These are phyloP conservation scores for Empis stercorea DNA, from an alignment of 2,888 invertebrate genomes.

Conservation along the genomic window DNA sequence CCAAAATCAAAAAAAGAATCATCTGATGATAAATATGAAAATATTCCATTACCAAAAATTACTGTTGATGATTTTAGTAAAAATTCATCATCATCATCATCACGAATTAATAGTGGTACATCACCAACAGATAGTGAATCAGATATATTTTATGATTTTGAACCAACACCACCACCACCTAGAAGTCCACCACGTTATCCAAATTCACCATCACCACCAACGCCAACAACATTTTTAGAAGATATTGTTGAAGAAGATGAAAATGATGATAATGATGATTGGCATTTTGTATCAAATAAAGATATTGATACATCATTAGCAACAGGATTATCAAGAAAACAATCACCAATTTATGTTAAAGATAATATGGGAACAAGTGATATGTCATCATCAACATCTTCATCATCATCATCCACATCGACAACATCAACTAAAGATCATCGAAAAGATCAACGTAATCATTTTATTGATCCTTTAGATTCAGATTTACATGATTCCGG, in stretches of 20 bases:
- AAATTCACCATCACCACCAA: conserved; percentile 1
- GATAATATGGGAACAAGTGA: background rate
- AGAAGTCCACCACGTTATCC: conserved; percentile 15
- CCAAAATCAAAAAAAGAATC: conserved; percentile 13
- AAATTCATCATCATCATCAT: background rate
- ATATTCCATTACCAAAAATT: conserved; percentile 23
- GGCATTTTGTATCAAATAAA: conserved; percentile 15
- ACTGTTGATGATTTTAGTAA: conserved; percentile 28
- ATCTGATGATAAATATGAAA: background rate
- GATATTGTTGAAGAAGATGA: conserved; percentile 21
- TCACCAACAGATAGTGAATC: conserved; percentile 9
- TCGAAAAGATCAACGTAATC: conserved; percentile 2
- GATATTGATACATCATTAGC: background rate
- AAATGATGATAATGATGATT: conserved; percentile 16
- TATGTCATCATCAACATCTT: background rate
- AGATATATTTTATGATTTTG: conserved; percentile 29
- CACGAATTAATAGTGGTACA: background rate
- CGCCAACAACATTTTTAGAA: conserved; percentile 13
- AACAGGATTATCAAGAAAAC: too few relatives aligned
- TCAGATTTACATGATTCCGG: conserved; percentile 27
- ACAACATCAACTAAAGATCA: conserved; percentile 15
- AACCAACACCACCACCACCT: conserved; percentile 9
- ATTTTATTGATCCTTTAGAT: background rate
- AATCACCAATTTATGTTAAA: background rate
- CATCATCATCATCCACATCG: background rate